phyloP scores from a whole-genome alignment of 2,797 vertebrate genomes.

The Psittacula echo region DNA sequence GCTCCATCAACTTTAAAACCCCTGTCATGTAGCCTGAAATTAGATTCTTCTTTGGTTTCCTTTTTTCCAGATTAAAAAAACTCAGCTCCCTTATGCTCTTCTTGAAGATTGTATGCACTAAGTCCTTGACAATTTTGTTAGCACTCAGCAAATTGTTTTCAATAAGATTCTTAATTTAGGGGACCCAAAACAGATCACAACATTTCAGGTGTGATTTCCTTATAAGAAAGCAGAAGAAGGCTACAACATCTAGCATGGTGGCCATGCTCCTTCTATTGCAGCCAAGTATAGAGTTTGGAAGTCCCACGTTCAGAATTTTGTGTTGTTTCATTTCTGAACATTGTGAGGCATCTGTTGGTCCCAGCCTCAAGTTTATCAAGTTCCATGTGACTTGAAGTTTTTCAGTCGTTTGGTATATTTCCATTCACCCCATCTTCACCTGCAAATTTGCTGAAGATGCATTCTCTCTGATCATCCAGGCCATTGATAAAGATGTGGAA shows the following conservation, averaged over 20 bases:
- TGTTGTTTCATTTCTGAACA: not conserved
- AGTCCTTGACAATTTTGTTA: not conserved
- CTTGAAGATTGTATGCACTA: not conserved
- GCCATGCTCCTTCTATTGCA: not conserved
- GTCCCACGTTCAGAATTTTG: not conserved
- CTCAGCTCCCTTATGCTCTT: not conserved
- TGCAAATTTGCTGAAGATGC: constrained; percentile 44
- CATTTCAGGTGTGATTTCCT: not conserved
- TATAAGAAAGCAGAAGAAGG: not conserved
- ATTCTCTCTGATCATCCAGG: constrained; percentile 9
- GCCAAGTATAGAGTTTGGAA: not conserved
- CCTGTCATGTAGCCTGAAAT: not conserved
- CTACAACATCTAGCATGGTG: not conserved
- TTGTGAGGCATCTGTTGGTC: not conserved
- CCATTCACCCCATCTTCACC: not conserved
- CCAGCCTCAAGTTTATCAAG: not conserved
- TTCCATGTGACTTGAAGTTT: not conserved
- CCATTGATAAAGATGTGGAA: constrained; percentile 8
- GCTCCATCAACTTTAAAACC: not conserved
- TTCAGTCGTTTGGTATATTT: not conserved
- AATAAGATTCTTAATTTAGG: not conserved
- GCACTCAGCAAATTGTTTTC: not conserved
- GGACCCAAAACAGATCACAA: not conserved
- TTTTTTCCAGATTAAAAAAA: not conserved
- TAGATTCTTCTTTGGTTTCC: not conserved